Percentiles rank a stretch among this genome's conserved stretches.
Evolutionary conservation across 1,140 invertebrate species (phyloP).

Genomic region (Bathynomus jamesi): DNA sequence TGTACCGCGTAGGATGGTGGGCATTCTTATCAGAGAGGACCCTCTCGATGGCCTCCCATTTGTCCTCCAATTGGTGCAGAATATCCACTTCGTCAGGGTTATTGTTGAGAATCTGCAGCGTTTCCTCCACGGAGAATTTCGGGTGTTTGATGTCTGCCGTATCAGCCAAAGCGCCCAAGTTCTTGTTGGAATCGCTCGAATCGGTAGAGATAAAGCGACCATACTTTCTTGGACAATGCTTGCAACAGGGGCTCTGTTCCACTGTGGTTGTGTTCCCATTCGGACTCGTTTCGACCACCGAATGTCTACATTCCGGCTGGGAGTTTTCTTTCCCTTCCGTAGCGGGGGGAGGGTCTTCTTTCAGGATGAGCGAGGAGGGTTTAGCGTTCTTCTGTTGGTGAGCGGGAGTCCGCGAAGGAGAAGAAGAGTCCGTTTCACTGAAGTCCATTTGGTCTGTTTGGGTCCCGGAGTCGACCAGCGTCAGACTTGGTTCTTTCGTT

Average conservation of each 20-base stretch:
- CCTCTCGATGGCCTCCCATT: conserved; percentile 25
- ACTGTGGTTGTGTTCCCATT: conserved; percentile 25
- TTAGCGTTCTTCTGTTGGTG: conserved; percentile 14
- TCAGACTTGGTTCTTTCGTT: conserved; percentile 25
- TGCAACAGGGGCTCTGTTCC: conserved; percentile 25
- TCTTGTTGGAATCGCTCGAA: conserved; percentile 30
- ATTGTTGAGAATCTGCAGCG: conserved; percentile 22
- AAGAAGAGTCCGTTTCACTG: conserved; percentile 38
- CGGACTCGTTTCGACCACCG: conserved; percentile 21
- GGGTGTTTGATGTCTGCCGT: conserved; percentile 1
- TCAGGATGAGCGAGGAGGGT: conserved; percentile 5
- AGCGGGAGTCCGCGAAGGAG: conserved; percentile 25
- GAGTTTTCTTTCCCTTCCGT: neutral
- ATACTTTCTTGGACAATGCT: conserved; percentile 26
- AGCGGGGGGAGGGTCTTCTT: neutral
- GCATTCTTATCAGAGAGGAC: conserved; percentile 23
- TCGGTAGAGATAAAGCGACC: conserved; percentile 26
- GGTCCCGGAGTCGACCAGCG: conserved; percentile 37
- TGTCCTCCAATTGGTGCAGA: conserved; percentile 23
- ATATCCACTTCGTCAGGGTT: conserved; percentile 31
- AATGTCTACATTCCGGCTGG: conserved; percentile 17
- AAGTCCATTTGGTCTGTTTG: conserved; percentile 39
- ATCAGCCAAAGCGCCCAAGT: conserved; percentile 19
- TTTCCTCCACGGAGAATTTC: conserved; percentile 23
- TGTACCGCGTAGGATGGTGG: conserved; percentile 19